Evolutionary conservation across 2,113 vertebrate species (phyloP).

Genomic region (Notarius quadriscutis): DNA sequence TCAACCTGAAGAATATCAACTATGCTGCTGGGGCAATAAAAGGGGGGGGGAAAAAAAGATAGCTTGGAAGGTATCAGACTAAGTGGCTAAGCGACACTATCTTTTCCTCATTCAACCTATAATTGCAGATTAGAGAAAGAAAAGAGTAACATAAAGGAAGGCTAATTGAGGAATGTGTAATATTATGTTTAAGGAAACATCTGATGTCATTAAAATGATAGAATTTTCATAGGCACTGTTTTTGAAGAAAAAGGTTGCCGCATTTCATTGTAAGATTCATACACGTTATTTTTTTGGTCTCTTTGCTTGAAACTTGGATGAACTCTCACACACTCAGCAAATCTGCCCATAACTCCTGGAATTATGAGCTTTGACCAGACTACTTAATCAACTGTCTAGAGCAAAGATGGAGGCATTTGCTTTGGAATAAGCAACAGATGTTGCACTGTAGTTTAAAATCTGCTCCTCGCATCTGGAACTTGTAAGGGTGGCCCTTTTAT

Average conservation of each 20-base stretch:
- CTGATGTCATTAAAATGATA: neutral
- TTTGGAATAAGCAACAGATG: constrained; percentile 24
- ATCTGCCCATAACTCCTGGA: constrained; percentile 15
- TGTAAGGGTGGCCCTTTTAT: neutral
- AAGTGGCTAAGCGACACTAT: neutral
- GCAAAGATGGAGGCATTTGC: constrained; percentile 18
- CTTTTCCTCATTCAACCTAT: neutral
- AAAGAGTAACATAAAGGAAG: neutral
- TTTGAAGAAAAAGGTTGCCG: neutral
- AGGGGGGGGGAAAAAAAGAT: neutral
- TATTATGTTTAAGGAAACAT: neutral
- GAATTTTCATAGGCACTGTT: neutral
- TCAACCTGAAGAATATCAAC: neutral
- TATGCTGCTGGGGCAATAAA: neutral
- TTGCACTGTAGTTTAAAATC: neutral
- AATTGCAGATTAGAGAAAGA: neutral
- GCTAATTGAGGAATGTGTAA: neutral
- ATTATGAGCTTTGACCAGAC: constrained; percentile 28
- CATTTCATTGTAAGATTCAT: neutral
- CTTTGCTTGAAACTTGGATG: neutral
- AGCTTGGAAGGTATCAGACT: neutral
- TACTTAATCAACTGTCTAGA: constrained; percentile 25
- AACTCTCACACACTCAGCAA: constrained; percentile 4
- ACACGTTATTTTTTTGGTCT: neutral
- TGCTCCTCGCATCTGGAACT: constrained; percentile 1